Percentiles rank a stretch among this genome's conserved stretches.
Conservation (phyloP, 2,797 vertebrate genomes). For the Euphonia xanthogaster region DNA sequence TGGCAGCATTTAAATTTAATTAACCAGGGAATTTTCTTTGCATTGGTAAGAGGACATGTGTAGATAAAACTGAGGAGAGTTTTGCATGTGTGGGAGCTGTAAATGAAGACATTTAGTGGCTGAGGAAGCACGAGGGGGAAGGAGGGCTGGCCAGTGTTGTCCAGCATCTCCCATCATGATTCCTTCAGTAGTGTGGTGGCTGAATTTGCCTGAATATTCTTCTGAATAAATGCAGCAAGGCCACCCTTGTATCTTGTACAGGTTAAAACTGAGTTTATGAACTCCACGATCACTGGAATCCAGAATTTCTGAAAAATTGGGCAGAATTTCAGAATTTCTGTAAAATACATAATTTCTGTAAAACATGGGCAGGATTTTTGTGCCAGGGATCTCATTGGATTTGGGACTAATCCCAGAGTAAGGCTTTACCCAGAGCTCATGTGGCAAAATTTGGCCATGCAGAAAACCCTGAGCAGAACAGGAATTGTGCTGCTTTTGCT, state of each 20-base stretch:
- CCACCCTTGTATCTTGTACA: not conserved
- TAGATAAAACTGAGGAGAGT: not conserved
- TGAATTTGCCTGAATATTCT: not conserved
- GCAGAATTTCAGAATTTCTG: not conserved
- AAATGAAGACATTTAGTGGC: not conserved
- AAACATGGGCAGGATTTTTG: not conserved
- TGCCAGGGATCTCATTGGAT: not conserved
- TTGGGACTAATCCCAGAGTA: not conserved
- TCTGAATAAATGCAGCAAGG: not conserved
- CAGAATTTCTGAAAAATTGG: not conserved
- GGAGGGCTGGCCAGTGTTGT: not conserved
- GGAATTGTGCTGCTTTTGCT: not conserved
- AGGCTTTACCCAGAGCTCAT: not conserved
- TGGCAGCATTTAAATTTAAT: not conserved
- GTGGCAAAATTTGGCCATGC: fast-evolving
- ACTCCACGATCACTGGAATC: not conserved
- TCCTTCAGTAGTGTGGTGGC: constrained; percentile 10
- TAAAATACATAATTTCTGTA: not conserved
- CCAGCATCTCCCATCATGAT: not conserved
- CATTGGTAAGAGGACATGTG: not conserved
- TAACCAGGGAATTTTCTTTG: not conserved
- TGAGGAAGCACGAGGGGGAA: not conserved
- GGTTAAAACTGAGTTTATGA: constrained; percentile 43
- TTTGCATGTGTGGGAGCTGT: not conserved
- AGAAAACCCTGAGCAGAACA: not conserved